phyloP scores from a whole-genome alignment of 2,113 vertebrate species.

The Ursus arctos region DNA sequence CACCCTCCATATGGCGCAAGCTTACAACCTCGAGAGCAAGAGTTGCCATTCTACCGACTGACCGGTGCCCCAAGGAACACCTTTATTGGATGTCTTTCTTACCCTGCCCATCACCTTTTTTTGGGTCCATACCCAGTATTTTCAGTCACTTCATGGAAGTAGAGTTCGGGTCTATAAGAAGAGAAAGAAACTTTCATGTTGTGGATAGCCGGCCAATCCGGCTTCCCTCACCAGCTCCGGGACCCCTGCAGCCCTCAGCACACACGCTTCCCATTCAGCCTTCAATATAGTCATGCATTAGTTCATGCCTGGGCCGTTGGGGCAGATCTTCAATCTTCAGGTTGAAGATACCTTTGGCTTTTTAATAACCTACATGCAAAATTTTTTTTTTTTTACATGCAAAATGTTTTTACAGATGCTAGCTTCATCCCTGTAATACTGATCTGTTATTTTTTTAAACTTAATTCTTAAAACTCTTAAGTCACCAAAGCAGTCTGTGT shows the following conservation, averaged over 20 bases:
- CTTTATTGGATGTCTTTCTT: background rate
- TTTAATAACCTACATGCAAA: background rate
- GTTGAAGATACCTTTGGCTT: background rate
- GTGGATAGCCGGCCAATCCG: background rate
- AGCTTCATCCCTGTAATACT: background rate
- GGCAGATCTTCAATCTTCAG: background rate
- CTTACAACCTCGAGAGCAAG: background rate
- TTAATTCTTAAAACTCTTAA: slow-evolving; percentile 14
- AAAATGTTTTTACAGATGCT: background rate
- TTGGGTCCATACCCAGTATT: background rate
- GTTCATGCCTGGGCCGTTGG: background rate
- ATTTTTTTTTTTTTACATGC: background rate
- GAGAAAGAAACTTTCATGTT: background rate
- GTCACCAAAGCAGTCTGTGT: background rate
- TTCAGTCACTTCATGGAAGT: background rate
- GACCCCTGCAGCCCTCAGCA: background rate
- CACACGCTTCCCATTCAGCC: too few relatives aligned
- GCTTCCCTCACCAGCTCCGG: background rate
- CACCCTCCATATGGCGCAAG: background rate
- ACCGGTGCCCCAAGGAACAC: background rate
- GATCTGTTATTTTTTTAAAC: background rate
- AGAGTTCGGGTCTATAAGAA: background rate
- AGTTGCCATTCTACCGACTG: background rate
- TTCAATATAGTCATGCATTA: background rate
- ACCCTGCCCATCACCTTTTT: background rate